Evolutionary conservation across 2,113 vertebrate genomes (phyloP), one percentile per base, ranked within the genome.

Genomic region (Amphiprion ocellaris): DNA sequence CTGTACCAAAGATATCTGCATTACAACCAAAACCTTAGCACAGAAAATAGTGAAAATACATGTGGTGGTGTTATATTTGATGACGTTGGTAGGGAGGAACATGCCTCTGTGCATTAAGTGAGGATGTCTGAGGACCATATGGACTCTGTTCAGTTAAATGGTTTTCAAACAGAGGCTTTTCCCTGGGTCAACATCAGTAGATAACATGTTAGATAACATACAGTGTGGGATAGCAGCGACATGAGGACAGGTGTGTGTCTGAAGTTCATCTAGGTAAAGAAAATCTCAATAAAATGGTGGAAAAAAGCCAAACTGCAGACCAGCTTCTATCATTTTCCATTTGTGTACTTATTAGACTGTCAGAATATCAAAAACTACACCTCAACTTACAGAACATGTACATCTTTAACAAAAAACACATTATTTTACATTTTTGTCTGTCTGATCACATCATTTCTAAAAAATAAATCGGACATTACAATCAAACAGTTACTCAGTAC

Each of bases 181-280:
- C 23, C 53, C 5, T 63, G 3, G 55, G 75, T 78, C 76, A 89
- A 85, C 30, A 85, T 37, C 62, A 37, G 60, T 26, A 26, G 17
- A 64, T 77, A 41, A 59, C 69, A 28, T 56, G 28, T 74, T 54
- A 49, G 54, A 68, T 53, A 62, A 72, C 53, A 62, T 4, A 4
- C 4, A 66, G 47, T 56, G 54, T 21, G 7, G 23, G 10, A 59
- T 4, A 5, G 44, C 21, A 62, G 23, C 28, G 12, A 30, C 62
- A 15, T 1, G 24, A 2, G 17, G 3, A 10, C 23, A 46, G n/a
- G n/a, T 12, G 5, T 4, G 2, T 37, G 14, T 72, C 19, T 44
- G 21, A 28, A 28, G 16, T 21, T 44, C 1, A 44, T 16, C n/a
- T 58, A 47, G 56, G 14, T n/a, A 17, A 19, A 53, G 64, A 17